phyloP scores from a whole-genome alignment of 1,140 invertebrate species.

The Wiebesia pumilae region DNA sequence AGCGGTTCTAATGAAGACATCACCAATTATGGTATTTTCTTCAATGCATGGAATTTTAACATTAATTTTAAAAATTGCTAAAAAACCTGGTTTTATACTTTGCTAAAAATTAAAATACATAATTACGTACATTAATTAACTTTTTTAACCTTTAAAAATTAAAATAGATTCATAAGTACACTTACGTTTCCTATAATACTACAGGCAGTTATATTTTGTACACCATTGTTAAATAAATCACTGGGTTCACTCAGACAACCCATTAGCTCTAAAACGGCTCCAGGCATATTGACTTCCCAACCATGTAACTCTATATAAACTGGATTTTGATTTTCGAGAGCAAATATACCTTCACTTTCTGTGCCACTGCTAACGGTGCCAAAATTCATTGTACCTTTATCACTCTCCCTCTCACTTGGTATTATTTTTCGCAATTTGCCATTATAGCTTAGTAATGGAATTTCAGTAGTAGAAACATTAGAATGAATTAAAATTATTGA shows the following conservation, averaged over 20 bases:
- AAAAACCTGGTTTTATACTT: conserved; percentile 80
- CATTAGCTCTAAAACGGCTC: conserved; percentile 80
- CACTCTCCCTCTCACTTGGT: conserved; percentile 73
- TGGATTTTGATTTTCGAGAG: conserved; percentile 86
- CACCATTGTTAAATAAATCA: conserved; percentile 67
- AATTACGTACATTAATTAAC: conserved; percentile 9
- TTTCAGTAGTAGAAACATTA: conserved; percentile 82
- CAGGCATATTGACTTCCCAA: conserved; percentile 82
- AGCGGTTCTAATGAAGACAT: conserved; percentile 84
- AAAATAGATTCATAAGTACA: conserved; percentile 28
- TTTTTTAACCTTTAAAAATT: conserved; percentile 31
- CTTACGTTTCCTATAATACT: conserved; percentile 70
- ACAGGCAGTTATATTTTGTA: conserved; percentile 70
- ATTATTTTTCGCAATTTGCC: conserved; percentile 80
- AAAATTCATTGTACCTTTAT: conserved; percentile 82
- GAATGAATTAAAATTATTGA: conserved; percentile 82
- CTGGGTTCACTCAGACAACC: conserved; percentile 80
- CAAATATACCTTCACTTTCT: conserved; percentile 81
- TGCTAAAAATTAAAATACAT: conserved; percentile 61
- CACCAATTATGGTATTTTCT: conserved; percentile 80
- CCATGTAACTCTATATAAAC: conserved; percentile 81
- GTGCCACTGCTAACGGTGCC: conserved; percentile 84
- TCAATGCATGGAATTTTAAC: conserved; percentile 82
- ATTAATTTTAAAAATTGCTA: conserved; percentile 84
- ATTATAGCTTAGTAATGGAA: conserved; percentile 85